Conservation (phyloP, 1,140 invertebrate species). For the Bicyclus anynana region DNA sequence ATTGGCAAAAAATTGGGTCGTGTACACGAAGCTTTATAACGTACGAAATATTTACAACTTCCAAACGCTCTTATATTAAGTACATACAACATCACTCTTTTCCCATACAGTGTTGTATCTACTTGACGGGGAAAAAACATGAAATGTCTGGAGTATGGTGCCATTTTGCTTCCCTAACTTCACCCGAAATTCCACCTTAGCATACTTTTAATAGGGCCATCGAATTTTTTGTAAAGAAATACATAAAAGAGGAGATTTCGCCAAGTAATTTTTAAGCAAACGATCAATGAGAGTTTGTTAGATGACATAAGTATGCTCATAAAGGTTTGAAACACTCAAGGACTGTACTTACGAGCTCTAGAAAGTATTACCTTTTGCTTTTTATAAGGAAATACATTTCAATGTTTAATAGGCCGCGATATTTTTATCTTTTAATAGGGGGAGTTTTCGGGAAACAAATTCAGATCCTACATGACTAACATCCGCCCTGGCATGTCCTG, state of each 20-base stretch:
- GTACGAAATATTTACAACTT: conserved; percentile 40
- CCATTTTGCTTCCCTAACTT: conserved; percentile 10
- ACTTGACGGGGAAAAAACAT: conserved; percentile 42
- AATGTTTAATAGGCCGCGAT: neutral
- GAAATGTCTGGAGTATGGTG: conserved; percentile 34
- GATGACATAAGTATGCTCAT: conserved; percentile 37
- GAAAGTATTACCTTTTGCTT: conserved; percentile 15
- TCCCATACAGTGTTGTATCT: conserved; percentile 29
- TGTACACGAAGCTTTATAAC: conserved; percentile 5
- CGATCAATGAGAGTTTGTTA: conserved; percentile 49
- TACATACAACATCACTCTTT: conserved; percentile 43
- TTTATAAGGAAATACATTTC: neutral
- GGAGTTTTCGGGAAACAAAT: neutral
- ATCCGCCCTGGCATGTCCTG: no score
- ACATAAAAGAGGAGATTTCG: conserved; percentile 36
- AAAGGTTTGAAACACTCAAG: conserved; percentile 40
- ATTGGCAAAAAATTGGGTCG: neutral
- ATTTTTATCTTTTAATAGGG: neutral
- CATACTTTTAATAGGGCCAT: conserved; percentile 6
- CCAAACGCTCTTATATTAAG: conserved; percentile 43
- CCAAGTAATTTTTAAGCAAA: conserved; percentile 39
- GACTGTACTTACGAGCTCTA: conserved; percentile 22
- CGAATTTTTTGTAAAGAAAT: conserved; percentile 12
- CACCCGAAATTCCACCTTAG: conserved; percentile 30
- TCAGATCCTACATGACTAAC: no score